Percentiles rank a stretch among this genome's conserved stretches.
These are phyloP conservation scores for Thamnaconus septentrionalis DNA, from an alignment of 2,113 vertebrate species.

Conservation along the genomic window DNA sequence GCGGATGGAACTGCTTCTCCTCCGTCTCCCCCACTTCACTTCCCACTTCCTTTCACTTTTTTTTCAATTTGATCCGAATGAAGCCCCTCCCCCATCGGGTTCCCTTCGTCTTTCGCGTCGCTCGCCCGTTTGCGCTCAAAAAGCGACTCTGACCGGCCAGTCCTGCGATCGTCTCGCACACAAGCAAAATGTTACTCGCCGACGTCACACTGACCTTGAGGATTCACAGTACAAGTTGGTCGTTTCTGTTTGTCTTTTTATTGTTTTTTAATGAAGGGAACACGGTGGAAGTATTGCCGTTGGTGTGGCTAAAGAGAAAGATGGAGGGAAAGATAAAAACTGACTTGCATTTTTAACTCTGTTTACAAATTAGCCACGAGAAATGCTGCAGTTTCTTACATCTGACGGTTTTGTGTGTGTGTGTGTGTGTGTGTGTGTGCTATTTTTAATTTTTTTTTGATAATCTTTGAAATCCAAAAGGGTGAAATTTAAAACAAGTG, in stretches of 20 bases:
- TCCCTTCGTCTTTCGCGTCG: constrained; percentile 10
- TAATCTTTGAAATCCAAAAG: constrained; percentile 31
- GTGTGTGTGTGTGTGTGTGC: too few relatives aligned
- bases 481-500: constrained; percentile 71
- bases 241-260: constrained; percentile 35
- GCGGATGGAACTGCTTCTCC: constrained; percentile 5
- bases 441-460: too few relatives aligned
- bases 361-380: constrained; percentile 79
- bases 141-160: constrained; percentile 31
- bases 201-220: constrained; percentile 69
- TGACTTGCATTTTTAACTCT: constrained; percentile 71
- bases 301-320: constrained; percentile 17
- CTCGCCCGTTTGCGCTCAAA: not conserved
- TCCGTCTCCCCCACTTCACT: constrained; percentile 23
- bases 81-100: too few relatives aligned
- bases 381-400: constrained; percentile 76
- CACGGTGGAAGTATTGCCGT: constrained; percentile 50
- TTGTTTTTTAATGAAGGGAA: constrained; percentile 68
- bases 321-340: constrained; percentile 53
- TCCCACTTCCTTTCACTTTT: constrained; percentile 27
- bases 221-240: constrained; percentile 36
- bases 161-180: constrained; percentile 66
- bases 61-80: constrained; percentile 8
- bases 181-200: constrained; percentile 43
- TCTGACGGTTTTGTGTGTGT: constrained; percentile 32